These are phyloP conservation scores for Tapirus indicus DNA, from an alignment of 2,797 vertebrate genomes.

Conservation along the genomic window DNA sequence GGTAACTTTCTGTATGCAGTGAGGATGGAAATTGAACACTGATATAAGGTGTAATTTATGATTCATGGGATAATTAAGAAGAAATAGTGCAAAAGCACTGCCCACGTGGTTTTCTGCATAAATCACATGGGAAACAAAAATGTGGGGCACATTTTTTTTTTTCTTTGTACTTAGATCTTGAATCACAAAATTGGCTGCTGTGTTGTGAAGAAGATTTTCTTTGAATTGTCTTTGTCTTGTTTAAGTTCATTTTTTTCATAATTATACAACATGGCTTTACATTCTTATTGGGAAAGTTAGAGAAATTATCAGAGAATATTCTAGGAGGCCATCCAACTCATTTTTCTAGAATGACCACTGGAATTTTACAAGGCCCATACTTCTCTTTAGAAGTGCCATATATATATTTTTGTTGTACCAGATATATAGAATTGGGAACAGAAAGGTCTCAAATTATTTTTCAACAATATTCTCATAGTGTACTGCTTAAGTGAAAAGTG, in stretches of 20 bases:
- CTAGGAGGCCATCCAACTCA: not conserved
- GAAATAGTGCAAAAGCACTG: not conserved
- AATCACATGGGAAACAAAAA: not conserved
- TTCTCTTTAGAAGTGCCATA: not conserved
- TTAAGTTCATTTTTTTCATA: not conserved
- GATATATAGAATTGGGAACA: not conserved
- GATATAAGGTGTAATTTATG: slow-evolving; percentile 1
- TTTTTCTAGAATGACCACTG: not conserved
- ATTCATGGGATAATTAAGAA: slow-evolving; percentile 42
- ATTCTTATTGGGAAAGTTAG: not conserved
- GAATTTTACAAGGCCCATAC: not conserved
- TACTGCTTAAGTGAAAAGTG: not conserved
- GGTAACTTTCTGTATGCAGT: not conserved
- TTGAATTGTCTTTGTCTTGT: not conserved
- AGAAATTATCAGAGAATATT: not conserved
- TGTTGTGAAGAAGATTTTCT: not conserved
- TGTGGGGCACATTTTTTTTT: not conserved
- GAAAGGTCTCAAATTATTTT: slow-evolving; percentile 11
- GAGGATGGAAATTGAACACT: not conserved
- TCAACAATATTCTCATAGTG: not conserved
- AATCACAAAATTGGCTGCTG: not conserved
- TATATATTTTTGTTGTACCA: not conserved
- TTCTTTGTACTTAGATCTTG: not conserved
- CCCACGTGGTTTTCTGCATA: not conserved
- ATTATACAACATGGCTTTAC: not conserved